Evolutionary conservation across 1,140 invertebrate genomes (phyloP).

Genomic region (Vanessa atalanta): DNA sequence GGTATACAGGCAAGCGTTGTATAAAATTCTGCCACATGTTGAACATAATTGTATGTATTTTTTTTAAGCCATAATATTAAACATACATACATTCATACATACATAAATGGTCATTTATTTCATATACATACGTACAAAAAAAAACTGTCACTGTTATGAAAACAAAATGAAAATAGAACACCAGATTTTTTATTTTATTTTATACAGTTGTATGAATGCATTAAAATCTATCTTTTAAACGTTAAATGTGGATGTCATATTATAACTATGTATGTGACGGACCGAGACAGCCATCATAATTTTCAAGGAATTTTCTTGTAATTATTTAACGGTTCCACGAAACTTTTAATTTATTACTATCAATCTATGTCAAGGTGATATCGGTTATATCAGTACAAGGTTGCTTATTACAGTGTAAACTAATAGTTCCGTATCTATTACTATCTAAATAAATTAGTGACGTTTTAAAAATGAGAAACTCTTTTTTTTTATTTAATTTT

Average conservation of each 20-base stretch:
- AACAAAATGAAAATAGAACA: too few relatives aligned
- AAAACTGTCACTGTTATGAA: too few relatives aligned
- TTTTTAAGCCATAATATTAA: too few relatives aligned
- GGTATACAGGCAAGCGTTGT: too few relatives aligned
- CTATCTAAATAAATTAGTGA: neutral
- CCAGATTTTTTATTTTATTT: neutral
- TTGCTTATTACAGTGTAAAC: neutral
- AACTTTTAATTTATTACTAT: slow-evolving; percentile 23
- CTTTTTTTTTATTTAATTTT: neutral
- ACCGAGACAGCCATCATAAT: slow-evolving; percentile 19
- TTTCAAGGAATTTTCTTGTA: slow-evolving; percentile 8
- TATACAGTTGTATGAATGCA: neutral
- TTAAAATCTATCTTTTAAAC: neutral
- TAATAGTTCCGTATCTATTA: slow-evolving; percentile 10
- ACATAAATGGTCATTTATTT: too few relatives aligned
- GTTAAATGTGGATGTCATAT: neutral
- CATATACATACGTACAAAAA: too few relatives aligned
- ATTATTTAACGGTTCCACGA: neutral
- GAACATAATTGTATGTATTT: too few relatives aligned
- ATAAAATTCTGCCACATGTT: too few relatives aligned
- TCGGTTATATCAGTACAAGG: neutral
- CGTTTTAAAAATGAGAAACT: neutral
- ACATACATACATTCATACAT: too few relatives aligned
- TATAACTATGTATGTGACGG: neutral
- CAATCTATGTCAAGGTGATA: slow-evolving; percentile 36